A percentile compares a stretch with the other conserved stretches of the same genome.
These are phyloP conservation scores for Protobothrops flavoviridis DNA, from an alignment of 2,113 vertebrate species.

Conservation along the genomic window DNA sequence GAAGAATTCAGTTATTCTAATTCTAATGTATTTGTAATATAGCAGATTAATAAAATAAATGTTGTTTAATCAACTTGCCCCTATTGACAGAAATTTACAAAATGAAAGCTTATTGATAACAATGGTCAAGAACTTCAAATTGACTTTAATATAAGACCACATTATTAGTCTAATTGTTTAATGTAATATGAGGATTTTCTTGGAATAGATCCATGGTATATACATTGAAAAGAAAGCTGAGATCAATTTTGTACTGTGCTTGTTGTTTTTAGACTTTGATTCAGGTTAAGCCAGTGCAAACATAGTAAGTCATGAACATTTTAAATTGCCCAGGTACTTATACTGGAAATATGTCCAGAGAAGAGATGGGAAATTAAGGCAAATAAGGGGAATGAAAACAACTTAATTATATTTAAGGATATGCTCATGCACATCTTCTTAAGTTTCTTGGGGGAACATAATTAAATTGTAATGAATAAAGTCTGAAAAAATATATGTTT, in stretches of 20 bases:
- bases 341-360: not conserved
- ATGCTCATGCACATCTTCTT: not conserved
- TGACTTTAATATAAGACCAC: not conserved
- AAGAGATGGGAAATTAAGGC: not conserved
- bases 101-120: not conserved
- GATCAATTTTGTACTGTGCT: conserved; percentile 4
- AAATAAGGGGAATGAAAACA: not conserved
- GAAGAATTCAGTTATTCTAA: not conserved
- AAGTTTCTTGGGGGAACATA: not conserved
- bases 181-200: not conserved
- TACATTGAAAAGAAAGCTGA: not conserved
- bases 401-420: not conserved
- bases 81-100: not conserved
- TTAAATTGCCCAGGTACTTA: not conserved
- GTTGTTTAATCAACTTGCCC: not conserved
- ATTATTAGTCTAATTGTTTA: not conserved
- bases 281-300: not conserved
- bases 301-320: not conserved
- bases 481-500: not conserved
- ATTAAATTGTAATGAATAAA: not conserved
- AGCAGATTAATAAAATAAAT: not conserved
- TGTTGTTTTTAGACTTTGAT: not conserved
- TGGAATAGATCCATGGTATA: not conserved
- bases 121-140: not conserved
- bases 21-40: not conserved